A percentile compares a stretch with the other conserved stretches of the same genome.
Conservation (phyloP, 2,888 invertebrate genomes). For the Syrphus vitripennis region DNA sequence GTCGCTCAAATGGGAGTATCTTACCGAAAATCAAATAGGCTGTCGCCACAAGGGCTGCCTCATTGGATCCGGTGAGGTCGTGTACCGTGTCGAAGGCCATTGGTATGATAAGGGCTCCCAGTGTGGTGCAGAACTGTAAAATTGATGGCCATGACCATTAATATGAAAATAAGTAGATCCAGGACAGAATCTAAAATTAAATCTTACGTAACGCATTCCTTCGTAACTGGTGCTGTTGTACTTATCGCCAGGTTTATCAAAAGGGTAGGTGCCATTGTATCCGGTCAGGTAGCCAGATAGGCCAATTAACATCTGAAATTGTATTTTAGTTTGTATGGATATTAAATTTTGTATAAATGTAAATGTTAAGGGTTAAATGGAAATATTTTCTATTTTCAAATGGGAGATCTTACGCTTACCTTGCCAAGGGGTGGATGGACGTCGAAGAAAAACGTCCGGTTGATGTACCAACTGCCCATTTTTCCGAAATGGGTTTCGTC, state of each 20-base stretch:
- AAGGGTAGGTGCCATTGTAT: slow-evolving; percentile 96
- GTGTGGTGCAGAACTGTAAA: slow-evolving; percentile 93
- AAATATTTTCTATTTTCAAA: slow-evolving; percentile 39
- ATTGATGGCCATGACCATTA: slow-evolving; percentile 61
- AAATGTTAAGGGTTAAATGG: slow-evolving; percentile 43
- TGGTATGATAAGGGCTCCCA: slow-evolving; percentile 93
- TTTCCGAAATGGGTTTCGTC: slow-evolving; percentile 99
- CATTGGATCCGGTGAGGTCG: slow-evolving; percentile 92
- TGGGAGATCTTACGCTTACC: slow-evolving; percentile 82
- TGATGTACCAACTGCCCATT: slow-evolving; percentile 99
- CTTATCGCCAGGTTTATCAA: slow-evolving; percentile 97
- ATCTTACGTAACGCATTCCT: slow-evolving; percentile 95
- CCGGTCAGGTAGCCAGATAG: slow-evolving; percentile 95
- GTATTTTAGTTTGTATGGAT: slow-evolving; percentile 47
- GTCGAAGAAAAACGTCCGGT: slow-evolving; percentile 98
- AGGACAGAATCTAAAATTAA: slow-evolving; percentile 60
- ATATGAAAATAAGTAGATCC: slow-evolving; percentile 40
- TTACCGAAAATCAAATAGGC: slow-evolving; percentile 92
- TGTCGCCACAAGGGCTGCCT: slow-evolving; percentile 90
- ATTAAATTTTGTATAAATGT: slow-evolving; percentile 43
- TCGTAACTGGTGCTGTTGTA: slow-evolving; percentile 93
- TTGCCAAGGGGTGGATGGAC: slow-evolving; percentile 98
- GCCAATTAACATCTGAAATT: slow-evolving; percentile 94
- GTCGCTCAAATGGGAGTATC: slow-evolving; percentile 59
- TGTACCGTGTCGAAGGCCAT: slow-evolving; percentile 93